Conservation (phyloP, 2,888 invertebrate species). For the Hemistola chrysoprasaria region DNA sequence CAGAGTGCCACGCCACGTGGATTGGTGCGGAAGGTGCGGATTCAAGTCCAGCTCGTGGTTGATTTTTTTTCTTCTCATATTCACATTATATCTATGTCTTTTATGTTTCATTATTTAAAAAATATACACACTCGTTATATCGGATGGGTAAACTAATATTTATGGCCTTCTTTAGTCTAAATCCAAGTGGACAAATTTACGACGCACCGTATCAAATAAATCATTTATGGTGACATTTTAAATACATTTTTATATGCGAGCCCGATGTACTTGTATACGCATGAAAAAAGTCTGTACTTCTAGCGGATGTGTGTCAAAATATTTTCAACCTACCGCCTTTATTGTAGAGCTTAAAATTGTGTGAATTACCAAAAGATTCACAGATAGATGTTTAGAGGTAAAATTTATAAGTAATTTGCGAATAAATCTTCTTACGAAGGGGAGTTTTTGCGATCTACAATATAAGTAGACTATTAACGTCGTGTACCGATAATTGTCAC, state of each 20-base stretch:
- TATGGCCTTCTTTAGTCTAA: constrained; percentile 66
- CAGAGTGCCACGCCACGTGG: no score
- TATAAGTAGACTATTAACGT: constrained; percentile 79
- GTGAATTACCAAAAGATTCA: constrained; percentile 36
- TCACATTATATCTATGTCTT: no score
- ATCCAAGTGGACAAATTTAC: constrained; percentile 78
- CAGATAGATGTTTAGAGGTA: constrained; percentile 60
- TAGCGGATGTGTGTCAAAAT: constrained; percentile 7
- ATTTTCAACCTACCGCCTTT: constrained; percentile 2
- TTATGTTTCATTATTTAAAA: no score
- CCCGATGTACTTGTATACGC: constrained; percentile 64
- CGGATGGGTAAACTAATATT: constrained; percentile 43
- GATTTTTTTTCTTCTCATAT: neutral
- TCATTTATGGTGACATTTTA: constrained; percentile 78
- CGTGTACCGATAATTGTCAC: constrained; percentile 82
- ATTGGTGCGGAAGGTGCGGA: no score
- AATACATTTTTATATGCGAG: constrained; percentile 80
- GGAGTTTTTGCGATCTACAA: constrained; percentile 69
- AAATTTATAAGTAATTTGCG: constrained; percentile 75
- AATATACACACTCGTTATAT: no score
- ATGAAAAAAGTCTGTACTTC: constrained; percentile 27
- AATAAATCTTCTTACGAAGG: constrained; percentile 75
- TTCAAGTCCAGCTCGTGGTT: neutral
- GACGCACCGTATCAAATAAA: constrained; percentile 70
- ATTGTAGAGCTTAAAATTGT: constrained; percentile 21